Base-by-base conservation (phyloP, 2,888 invertebrate genomes). In the Nomada goodeniana region DNA sequence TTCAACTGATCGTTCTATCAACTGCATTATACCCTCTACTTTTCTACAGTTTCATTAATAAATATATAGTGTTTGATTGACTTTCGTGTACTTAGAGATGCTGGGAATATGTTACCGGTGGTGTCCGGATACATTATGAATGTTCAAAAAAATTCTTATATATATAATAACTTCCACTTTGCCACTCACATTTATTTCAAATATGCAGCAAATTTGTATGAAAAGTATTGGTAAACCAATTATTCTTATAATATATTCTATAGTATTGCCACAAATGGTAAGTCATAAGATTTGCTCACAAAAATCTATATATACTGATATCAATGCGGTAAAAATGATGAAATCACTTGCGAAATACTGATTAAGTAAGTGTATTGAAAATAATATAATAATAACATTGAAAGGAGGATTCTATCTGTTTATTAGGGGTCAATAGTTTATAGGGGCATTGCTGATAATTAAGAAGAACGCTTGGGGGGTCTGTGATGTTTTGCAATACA, bases 391-490 rank as follows among this genome's bases (percentile, higher is more conserved):
- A 79, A 64, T 70, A 80, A 79, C 50, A 83, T 73, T 76, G 47
- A 78, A 80, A 82, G 79, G 80, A 70, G 53, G 70, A 63, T 78
- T 76, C 82, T 90, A 82, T 88, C 85, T 82, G 84, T 82, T 83
- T 65, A 75, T 69, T 82, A 81, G 84, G 84, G 92, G 92, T 92
- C 92, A 92, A 90, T 88, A 91, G 92, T 92, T 92, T 90, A 92
- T 75, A 91, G 86, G 90, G 88, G 89, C 90, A 89, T 55, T 71
- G 29, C 36, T 83, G 91, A 90, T 92, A 92, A 92, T 84, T 59
- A 71, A 44, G 78, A 84, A 85, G 80, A 67, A 77, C 88, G 88
- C 90, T 86, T 86, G 74, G 89, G 90, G 91, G 90, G 90, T 91
- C 90, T 89, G 65, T 15, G 83, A 65, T 47, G 60, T 67, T 64